Conservation (phyloP, 2,113 vertebrate species). For the Elachura formosa region DNA sequence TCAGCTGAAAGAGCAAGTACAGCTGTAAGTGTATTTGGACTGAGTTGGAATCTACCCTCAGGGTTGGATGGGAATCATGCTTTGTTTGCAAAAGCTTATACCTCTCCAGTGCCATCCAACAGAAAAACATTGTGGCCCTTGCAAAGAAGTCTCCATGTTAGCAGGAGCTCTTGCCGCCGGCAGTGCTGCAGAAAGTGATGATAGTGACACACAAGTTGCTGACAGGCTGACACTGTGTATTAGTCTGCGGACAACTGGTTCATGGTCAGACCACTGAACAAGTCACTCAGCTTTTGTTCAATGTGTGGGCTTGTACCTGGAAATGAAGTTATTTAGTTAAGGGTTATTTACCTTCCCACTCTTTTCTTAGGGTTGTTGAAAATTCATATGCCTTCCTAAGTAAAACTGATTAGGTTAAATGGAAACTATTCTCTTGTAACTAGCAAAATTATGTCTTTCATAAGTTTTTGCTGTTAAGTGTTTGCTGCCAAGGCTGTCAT, state of each 20-base stretch:
- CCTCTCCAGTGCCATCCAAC: background rate
- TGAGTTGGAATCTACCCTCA: background rate
- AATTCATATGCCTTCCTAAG: background rate
- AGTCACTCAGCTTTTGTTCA: background rate
- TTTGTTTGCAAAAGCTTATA: background rate
- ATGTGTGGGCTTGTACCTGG: background rate
- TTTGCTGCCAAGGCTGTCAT: background rate
- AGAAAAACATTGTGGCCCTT: background rate
- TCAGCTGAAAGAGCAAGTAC: background rate
- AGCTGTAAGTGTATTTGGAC: background rate
- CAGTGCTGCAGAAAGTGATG: background rate
- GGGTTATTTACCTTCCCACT: background rate
- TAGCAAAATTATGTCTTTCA: background rate
- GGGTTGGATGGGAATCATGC: background rate
- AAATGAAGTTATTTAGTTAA: background rate
- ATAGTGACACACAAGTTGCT: background rate
- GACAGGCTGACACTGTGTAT: slow-evolving; percentile 7
- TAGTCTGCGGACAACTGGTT: background rate
- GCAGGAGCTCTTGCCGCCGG: background rate
- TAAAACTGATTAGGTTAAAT: background rate
- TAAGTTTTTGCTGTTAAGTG: background rate
- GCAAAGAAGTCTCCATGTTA: background rate
- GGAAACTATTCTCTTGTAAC: background rate
- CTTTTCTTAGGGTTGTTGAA: background rate
- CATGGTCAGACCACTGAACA: background rate